These are phyloP conservation scores for Chitala chitala DNA, from an alignment of 2,113 vertebrate genomes.

Conservation along the genomic window DNA sequence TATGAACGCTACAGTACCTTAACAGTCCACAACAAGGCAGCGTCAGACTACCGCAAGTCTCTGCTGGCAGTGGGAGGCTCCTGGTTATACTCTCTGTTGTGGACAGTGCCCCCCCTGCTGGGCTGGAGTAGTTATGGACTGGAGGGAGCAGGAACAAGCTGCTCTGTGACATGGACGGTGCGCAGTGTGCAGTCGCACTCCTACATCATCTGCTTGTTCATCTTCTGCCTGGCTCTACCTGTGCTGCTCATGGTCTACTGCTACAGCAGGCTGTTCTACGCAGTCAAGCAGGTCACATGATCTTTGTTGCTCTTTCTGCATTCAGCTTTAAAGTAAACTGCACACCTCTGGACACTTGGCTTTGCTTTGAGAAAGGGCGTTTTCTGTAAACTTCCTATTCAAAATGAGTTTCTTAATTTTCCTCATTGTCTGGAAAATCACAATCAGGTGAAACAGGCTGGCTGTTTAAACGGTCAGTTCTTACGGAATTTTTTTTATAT, in stretches of 20 bases:
- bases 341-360: too few relatives aligned
- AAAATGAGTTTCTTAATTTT: too few relatives aligned
- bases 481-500: too few relatives aligned
- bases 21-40: slow-evolving; percentile 54
- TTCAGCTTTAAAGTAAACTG: too few relatives aligned
- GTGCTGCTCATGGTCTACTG: slow-evolving; percentile 63
- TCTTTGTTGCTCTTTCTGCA: too few relatives aligned
- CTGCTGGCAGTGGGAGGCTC: slow-evolving; percentile 57
- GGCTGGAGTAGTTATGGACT: slow-evolving; percentile 68
- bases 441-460: too few relatives aligned
- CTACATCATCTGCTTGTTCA: slow-evolving; percentile 68
- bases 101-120: slow-evolving; percentile 65
- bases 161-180: slow-evolving; percentile 63
- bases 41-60: slow-evolving; percentile 48
- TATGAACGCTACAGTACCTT: slow-evolving; percentile 68
- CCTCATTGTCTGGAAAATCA: too few relatives aligned
- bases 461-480: too few relatives aligned
- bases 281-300: slow-evolving; percentile 60
- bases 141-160: slow-evolving; percentile 65
- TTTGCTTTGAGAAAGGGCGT: too few relatives aligned
- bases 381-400: too few relatives aligned
- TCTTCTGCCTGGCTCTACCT: slow-evolving; percentile 66
- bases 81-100: slow-evolving; percentile 65
- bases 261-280: slow-evolving; percentile 59
- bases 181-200: slow-evolving; percentile 49